phyloP scores from a whole-genome alignment of 2,113 vertebrate genomes.

The Nannobrachium achirus region DNA sequence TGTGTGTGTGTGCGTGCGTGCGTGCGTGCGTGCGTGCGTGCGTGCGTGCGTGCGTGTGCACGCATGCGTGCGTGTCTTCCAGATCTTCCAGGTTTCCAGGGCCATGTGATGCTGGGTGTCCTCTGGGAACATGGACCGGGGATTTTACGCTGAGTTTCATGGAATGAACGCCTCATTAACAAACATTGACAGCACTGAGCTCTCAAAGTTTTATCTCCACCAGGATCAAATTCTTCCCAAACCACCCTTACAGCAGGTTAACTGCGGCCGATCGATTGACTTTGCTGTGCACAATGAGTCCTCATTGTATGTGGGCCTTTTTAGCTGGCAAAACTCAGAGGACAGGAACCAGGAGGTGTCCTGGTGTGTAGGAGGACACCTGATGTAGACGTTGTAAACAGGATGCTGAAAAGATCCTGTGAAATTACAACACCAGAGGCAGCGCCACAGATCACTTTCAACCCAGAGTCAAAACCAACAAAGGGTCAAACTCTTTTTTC shows the following conservation, averaged over 20 bases:
- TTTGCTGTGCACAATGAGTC: not conserved
- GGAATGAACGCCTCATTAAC: conserved; percentile 10
- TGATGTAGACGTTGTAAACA: too few species aligned
- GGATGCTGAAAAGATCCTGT: too few species aligned
- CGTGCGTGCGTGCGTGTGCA: not conserved
- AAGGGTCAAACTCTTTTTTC: too few species aligned
- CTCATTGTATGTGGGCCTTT: not conserved
- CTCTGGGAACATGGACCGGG: conserved; percentile 29
- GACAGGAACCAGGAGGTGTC: too few species aligned
- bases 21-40: too few species aligned
- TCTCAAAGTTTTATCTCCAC: not conserved
- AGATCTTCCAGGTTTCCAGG: not conserved
- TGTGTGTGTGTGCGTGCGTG: too few species aligned
- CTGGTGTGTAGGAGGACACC: too few species aligned
- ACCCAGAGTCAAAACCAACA: too few species aligned
- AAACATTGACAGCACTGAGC: conserved; percentile 9
- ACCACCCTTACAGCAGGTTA: conserved; percentile 4
- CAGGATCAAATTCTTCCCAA: not conserved
- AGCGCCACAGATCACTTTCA: too few species aligned
- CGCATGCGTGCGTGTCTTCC: not conserved
- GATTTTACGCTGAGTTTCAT: conserved; percentile 24
- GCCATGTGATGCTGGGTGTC: conserved; percentile 40
- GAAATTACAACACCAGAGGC: too few species aligned
- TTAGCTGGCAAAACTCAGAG: too few species aligned
- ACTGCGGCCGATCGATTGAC: conserved; percentile 7